Evolutionary conservation across 2,113 vertebrate genomes (phyloP).

Genomic region (Lates calcarifer): DNA sequence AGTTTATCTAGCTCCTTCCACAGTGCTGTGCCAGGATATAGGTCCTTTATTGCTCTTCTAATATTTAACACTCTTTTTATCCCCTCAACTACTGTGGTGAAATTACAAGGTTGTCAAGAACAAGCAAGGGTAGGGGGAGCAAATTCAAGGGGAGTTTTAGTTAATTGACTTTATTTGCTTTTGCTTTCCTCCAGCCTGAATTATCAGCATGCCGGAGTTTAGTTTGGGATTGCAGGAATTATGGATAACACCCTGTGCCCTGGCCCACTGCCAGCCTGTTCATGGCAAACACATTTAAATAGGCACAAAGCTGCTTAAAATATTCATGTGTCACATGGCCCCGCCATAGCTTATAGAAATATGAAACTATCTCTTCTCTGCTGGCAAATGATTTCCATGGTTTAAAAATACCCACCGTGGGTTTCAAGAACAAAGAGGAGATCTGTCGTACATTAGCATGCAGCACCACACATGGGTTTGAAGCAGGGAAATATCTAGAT

Average conservation of each 20-base stretch:
- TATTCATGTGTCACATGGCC: constrained; percentile 91
- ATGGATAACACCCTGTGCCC: constrained; percentile 87
- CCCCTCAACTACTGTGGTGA: constrained; percentile 16
- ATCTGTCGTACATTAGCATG: constrained; percentile 80
- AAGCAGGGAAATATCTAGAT: constrained; percentile 73
- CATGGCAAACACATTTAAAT: constrained; percentile 93
- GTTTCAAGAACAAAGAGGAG: constrained; percentile 83
- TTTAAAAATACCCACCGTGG: constrained; percentile 82
- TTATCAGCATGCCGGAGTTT: constrained; percentile 83
- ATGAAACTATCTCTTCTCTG: constrained; percentile 83
- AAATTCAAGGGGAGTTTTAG: constrained; percentile 65
- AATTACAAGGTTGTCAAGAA: constrained; percentile 64
- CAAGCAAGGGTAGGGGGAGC: constrained; percentile 47
- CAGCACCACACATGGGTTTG: constrained; percentile 70
- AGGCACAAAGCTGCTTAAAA: constrained; percentile 93
- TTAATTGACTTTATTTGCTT: constrained; percentile 94
- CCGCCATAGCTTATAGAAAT: constrained; percentile 89
- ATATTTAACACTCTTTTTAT: constrained; percentile 48
- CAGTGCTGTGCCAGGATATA: constrained; percentile 31
- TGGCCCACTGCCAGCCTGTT: constrained; percentile 89
- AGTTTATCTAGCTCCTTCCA: constrained; percentile 54
- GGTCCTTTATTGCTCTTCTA: constrained; percentile 47
- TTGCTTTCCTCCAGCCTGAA: constrained; percentile 85
- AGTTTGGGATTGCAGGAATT: constrained; percentile 89
- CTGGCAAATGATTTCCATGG: constrained; percentile 81